A percentile compares a stretch with the other conserved stretches of the same genome.
phyloP scores from a whole-genome alignment of 2,113 vertebrate genomes.

The Mastomys natalensis region DNA sequence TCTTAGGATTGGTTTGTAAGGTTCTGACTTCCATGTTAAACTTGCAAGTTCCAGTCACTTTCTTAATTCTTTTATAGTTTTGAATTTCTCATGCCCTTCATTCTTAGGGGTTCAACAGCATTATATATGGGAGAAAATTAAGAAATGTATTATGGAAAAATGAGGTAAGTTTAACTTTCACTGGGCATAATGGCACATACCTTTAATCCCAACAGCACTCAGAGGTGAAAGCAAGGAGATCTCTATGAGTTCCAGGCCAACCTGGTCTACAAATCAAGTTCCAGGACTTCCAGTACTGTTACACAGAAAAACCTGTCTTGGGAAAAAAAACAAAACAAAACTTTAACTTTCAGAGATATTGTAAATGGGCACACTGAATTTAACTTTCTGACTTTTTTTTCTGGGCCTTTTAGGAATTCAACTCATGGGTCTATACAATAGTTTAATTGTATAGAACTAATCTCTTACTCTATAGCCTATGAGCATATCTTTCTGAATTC shows the following conservation, averaged over 20 bases:
- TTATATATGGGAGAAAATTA: constrained; percentile 44
- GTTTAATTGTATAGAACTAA: neutral
- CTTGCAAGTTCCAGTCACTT: constrained; percentile 41
- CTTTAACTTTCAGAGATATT: constrained; percentile 45
- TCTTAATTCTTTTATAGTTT: constrained; percentile 48
- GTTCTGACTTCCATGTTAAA: constrained; percentile 50
- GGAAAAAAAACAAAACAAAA: no score
- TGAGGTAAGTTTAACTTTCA: neutral
- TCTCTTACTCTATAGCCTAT: neutral
- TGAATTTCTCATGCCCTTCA: neutral
- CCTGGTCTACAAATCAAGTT: neutral
- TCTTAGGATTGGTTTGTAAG: constrained; percentile 57
- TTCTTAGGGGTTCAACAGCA: neutral
- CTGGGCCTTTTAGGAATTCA: neutral
- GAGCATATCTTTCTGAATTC: neutral
- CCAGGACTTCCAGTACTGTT: neutral
- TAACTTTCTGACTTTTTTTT: neutral
- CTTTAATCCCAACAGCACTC: neutral
- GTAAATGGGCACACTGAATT: neutral
- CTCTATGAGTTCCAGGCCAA: neutral
- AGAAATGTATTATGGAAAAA: neutral
- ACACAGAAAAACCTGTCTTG: neutral
- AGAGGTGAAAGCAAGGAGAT: neutral
- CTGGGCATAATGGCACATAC: neutral
- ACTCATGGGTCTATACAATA: neutral